These are phyloP conservation scores for Sorex maritimensis DNA, from an alignment of 2,797 vertebrate genomes.

Conservation along the genomic window DNA sequence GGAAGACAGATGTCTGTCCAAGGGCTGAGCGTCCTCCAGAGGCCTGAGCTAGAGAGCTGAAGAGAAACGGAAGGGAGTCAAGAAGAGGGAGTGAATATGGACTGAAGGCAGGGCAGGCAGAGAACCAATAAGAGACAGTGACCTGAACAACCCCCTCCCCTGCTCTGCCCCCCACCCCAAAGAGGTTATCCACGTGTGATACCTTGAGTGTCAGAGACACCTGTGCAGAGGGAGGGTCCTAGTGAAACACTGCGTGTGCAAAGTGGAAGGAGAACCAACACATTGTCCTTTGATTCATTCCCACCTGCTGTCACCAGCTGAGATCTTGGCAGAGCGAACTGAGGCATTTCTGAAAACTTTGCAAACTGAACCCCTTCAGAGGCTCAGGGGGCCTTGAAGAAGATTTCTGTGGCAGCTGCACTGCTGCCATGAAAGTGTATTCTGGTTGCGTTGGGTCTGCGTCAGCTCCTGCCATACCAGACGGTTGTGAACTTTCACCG, in stretches of 20 bases:
- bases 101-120: neutral
- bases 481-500: slow-evolving; percentile 33
- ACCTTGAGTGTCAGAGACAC: neutral
- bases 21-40: neutral
- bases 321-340: neutral
- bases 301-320: neutral
- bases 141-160: neutral
- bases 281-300: neutral
- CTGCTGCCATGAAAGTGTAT: neutral
- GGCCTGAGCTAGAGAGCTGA: neutral
- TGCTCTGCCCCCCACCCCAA: neutral
- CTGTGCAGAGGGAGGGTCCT: neutral
- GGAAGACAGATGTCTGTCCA: neutral
- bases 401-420: neutral
- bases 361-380: neutral
- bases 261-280: neutral
- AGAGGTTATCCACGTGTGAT: neutral
- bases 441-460: neutral
- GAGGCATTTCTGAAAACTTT: neutral
- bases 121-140: neutral
- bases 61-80: neutral
- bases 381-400: neutral
- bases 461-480: neutral
- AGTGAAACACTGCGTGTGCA: neutral
- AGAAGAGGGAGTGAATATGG: neutral